These are phyloP conservation scores for Falco naumanni DNA, from an alignment of 2,797 vertebrate species.

Conservation along the genomic window DNA sequence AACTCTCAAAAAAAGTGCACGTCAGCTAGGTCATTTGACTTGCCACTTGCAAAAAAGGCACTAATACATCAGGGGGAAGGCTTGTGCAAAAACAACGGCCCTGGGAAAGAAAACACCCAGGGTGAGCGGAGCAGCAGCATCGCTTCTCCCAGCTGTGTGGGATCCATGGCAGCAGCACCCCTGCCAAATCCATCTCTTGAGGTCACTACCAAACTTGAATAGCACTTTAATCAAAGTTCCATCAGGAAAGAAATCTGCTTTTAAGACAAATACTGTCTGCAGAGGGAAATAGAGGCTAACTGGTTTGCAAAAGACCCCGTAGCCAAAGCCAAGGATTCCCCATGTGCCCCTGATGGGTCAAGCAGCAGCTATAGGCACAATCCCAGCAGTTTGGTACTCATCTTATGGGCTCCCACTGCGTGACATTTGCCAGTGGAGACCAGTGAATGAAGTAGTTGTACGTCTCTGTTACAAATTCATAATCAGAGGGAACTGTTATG, in stretches of 20 bases:
- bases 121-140: not conserved
- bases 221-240: not conserved
- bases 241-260: not conserved
- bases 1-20: not conserved
- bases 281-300: not conserved
- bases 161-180: not conserved
- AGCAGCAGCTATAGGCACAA: not conserved
- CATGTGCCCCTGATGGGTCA: not conserved
- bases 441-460: not conserved
- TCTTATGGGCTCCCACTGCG: not conserved
- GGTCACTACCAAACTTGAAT: not conserved
- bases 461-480: not conserved
- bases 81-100: not conserved
- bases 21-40: not conserved
- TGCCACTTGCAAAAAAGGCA: not conserved
- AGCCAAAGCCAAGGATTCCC: not conserved
- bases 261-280: not conserved
- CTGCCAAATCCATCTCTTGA: not conserved
- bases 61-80: not conserved
- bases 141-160: rapidly evolving
- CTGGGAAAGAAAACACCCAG: no score
- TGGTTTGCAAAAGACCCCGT: not conserved
- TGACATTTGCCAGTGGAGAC: not conserved
- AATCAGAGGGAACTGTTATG: not conserved
- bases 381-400: not conserved